These are phyloP conservation scores for Mechanitis mazaeus DNA, from an alignment of 2,888 invertebrate genomes.

Conservation along the genomic window DNA sequence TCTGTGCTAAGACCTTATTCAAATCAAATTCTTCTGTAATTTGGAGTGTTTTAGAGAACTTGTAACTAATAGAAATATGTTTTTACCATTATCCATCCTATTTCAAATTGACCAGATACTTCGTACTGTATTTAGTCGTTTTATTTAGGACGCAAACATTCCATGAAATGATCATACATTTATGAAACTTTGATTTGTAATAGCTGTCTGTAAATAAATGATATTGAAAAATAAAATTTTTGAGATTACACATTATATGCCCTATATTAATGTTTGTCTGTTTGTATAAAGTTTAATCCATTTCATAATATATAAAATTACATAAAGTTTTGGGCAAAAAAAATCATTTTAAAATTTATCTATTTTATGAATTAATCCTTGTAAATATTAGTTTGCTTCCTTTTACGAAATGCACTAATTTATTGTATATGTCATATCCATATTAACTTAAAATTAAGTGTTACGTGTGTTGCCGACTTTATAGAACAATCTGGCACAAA, in stretches of 20 bases:
- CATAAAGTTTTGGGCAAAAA: conserved; percentile 8
- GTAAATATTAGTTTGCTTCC: conserved; percentile 72
- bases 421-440: conserved; percentile 62
- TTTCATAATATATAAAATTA: conserved; percentile 12
- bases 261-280: conserved; percentile 9
- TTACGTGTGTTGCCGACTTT: conserved; percentile 53
- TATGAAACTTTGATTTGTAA: conserved; percentile 61
- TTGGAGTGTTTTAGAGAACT: conserved; percentile 65
- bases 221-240: conserved; percentile 20
- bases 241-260: conserved; percentile 7
- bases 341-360: conserved; percentile 18
- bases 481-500: conserved; percentile 37
- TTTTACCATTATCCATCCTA: conserved; percentile 50
- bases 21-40: conserved; percentile 48
- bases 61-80: conserved; percentile 52
- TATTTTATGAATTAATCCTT: conserved; percentile 41
- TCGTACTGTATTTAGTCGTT: conserved; percentile 55
- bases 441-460: conserved; percentile 52
- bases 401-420: conserved; percentile 50
- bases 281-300: conserved; percentile 10
- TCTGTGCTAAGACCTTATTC: conserved; percentile 55
- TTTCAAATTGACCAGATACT: conserved; percentile 55
- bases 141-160: conserved; percentile 69
- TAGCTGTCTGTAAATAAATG: conserved; percentile 36
- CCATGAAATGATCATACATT: conserved; percentile 62